Evolutionary conservation across 2,113 vertebrate genomes (phyloP).

Genomic region (Genyomyrus donnyi): DNA sequence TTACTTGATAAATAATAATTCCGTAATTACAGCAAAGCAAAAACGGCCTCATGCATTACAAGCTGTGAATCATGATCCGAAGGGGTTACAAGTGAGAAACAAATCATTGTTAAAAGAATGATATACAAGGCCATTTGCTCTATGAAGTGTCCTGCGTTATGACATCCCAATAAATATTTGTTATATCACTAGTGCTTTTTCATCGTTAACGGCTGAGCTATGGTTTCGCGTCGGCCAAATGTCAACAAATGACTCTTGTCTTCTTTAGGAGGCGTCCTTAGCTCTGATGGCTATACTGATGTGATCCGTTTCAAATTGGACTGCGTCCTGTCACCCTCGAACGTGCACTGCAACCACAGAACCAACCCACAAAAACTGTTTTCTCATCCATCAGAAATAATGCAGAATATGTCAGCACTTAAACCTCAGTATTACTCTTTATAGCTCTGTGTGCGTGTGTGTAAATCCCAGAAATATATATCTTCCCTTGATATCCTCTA

Average conservation of each 20-base stretch:
- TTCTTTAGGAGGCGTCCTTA: background rate
- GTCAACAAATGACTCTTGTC: background rate
- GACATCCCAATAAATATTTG: slow-evolving; percentile 6
- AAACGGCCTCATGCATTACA: background rate
- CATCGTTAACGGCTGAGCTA: background rate
- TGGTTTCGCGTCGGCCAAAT: background rate
- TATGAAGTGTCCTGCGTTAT: background rate
- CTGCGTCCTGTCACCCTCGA: background rate
- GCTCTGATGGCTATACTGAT: background rate
- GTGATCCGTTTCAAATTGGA: background rate
- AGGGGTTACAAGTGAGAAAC: background rate
- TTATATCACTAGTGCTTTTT: background rate
- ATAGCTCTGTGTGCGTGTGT: background rate
- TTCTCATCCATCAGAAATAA: background rate
- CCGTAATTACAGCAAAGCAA: background rate
- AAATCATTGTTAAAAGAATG: slow-evolving; percentile 2
- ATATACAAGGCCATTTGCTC: background rate
- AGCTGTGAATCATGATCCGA: background rate
- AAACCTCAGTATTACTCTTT: background rate
- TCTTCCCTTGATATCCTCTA: background rate
- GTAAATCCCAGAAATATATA: background rate
- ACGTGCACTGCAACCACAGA: background rate
- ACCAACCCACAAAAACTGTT: background rate
- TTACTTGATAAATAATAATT: background rate
- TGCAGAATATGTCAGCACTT: background rate